Percentiles rank a stretch among this genome's conserved stretches.
Conservation (phyloP, 2,888 invertebrate species). For the Rhaphigaster nebulosa region DNA sequence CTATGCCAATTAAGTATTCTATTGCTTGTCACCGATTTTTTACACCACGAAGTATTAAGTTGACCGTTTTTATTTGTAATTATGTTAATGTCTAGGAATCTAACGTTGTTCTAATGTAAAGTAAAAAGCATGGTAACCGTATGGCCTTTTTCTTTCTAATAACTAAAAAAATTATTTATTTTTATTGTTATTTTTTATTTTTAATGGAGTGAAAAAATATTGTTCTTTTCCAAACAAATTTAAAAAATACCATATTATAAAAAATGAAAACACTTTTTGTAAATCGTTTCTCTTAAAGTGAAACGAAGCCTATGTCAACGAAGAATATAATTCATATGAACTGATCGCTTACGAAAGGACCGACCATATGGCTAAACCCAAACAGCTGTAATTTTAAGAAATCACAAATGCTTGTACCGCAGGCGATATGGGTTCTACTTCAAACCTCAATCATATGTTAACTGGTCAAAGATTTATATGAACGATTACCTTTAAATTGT, state of each 20-base stretch:
- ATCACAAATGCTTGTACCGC: not conserved
- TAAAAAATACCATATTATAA: not conserved
- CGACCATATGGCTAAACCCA: conserved; percentile 6
- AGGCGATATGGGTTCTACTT: not conserved
- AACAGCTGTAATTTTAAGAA: conserved; percentile 16
- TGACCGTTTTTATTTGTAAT: too few species aligned
- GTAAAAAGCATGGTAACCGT: too few species aligned
- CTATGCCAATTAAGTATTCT: too few species aligned
- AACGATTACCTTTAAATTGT: not conserved
- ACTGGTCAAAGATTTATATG: not conserved
- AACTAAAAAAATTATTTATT: too few species aligned
- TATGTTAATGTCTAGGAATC: too few species aligned
- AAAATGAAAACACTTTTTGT: not conserved
- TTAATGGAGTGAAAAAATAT: too few species aligned
- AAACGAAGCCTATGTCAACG: conserved; percentile 5
- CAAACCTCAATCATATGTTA: not conserved
- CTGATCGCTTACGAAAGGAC: conserved; percentile 12
- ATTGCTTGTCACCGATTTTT: too few species aligned
- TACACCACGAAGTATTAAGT: too few species aligned
- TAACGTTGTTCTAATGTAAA: too few species aligned
- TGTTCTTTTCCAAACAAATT: not conserved
- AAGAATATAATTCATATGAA: conserved; percentile 26
- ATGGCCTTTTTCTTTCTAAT: too few species aligned
- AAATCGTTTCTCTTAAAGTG: not conserved
- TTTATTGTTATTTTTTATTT: not conserved